Evolutionary conservation across 2,797 vertebrate genomes (phyloP), one percentile per base, ranked within the genome.

Genomic region (Gallirallus australis): DNA sequence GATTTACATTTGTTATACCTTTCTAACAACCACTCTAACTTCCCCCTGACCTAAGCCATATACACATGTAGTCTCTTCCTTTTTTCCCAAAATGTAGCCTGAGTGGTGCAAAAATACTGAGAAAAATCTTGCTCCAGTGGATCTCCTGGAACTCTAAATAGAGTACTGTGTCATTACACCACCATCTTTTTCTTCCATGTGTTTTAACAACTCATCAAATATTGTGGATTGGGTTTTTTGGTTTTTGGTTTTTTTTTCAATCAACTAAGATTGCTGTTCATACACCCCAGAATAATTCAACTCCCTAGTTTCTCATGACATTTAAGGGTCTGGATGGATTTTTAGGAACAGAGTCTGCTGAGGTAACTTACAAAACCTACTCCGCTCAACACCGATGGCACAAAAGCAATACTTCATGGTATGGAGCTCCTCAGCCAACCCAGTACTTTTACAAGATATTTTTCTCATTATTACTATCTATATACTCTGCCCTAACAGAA

Each of bases 401-500:
- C 11, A 53, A 65, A 42, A 69, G 10, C 42, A 48, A 18, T 76
- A 30, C 56, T 20, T 73, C 39, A 18, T 31, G 39, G 7, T 39
- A 77, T 15, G 31, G 27, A 82, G 39, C n/a, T 72, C 14, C 31
- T 85, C 60, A 85, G 66, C 24, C 52, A 87, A 87, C 50, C 35
- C 12, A 79, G 30, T 42, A 77, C 15, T 91, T 89, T 85, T 66
- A 48, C 17, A 91, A 56, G 28, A 17, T 45, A 42, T 89, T 91
- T 94, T 91, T 65, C 48, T 92, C 52, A 70, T 66, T 57, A 56
- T 85, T 93, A 35, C 53, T 94, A 19, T 80, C 64, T 89, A 56
- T 56, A 70, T 82, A 70, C 47, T 69, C 68, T 92, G 37, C 52
- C 39, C 12, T 86, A 92, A 76, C 63, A 89, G 70, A 92, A 91